phyloP scores from a whole-genome alignment of 1,140 invertebrate genomes.

The Argopecten irradians region DNA sequence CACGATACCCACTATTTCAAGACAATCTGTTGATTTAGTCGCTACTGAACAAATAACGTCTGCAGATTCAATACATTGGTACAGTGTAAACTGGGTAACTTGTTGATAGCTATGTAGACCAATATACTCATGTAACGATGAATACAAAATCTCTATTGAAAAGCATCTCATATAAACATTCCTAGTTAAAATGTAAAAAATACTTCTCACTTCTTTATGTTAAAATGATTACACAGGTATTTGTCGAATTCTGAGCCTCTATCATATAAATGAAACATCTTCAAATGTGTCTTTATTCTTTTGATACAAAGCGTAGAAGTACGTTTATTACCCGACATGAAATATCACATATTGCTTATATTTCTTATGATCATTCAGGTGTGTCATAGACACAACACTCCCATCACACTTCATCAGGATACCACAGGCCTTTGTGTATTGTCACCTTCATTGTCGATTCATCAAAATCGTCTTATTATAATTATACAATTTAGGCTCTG shows the following conservation, averaged over 20 bases:
- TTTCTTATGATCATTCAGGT: not conserved
- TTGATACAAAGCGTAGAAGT: not conserved
- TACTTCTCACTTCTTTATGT: not conserved
- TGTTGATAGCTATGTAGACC: not conserved
- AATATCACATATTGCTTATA: not conserved
- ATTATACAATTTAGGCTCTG: not conserved
- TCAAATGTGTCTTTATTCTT: not conserved
- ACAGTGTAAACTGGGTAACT: not conserved
- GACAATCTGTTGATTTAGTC: slow-evolving; percentile 1
- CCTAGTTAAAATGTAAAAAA: not conserved
- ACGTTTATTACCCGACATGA: not conserved
- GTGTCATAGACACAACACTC: not conserved
- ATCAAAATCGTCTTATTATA: not conserved
- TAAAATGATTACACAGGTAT: not conserved
- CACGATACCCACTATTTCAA: slow-evolving; percentile 2
- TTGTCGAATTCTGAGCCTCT: not conserved
- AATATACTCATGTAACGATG: not conserved
- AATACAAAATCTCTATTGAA: slow-evolving; percentile 1
- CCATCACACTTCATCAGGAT: not conserved
- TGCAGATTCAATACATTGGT: not conserved
- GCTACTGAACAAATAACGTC: slow-evolving; percentile 21
- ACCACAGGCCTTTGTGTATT: not conserved
- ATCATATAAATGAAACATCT: not conserved
- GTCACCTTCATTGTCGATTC: not conserved
- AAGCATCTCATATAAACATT: not conserved